Evolutionary conservation across 2,797 vertebrate genomes (phyloP).

Genomic region (Botia almorhae): DNA sequence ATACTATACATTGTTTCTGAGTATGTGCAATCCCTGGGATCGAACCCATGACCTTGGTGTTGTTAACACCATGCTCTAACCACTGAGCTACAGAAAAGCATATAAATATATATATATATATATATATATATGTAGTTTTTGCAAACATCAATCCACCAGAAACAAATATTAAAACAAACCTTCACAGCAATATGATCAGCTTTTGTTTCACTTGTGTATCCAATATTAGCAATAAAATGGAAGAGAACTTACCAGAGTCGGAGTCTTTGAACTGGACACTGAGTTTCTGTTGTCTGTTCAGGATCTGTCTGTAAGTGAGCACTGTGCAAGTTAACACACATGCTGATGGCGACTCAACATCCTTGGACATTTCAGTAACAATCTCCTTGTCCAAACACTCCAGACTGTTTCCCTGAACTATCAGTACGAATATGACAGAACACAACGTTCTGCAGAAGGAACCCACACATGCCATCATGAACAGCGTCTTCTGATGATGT

Average conservation of each 20-base stretch:
- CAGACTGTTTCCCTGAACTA: slow-evolving; percentile 51
- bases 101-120: too few species aligned
- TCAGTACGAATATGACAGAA: slow-evolving; percentile 46
- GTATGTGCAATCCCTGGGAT: too few species aligned
- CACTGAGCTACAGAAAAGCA: too few species aligned
- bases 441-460: slow-evolving; percentile 59
- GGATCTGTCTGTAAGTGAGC: slow-evolving; percentile 67
- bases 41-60: too few species aligned
- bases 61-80: too few species aligned
- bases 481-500: neutral
- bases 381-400: slow-evolving; percentile 65
- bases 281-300: slow-evolving; percentile 61
- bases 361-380: slow-evolving; percentile 52
- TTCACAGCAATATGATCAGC: too few species aligned
- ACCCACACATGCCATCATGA: slow-evolving; percentile 65
- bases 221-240: neutral
- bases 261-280: slow-evolving; percentile 71
- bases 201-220: too few species aligned
- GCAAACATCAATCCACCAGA: too few species aligned
- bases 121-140: too few species aligned
- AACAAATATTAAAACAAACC: too few species aligned
- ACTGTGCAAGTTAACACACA: slow-evolving; percentile 74
- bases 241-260: slow-evolving; percentile 64
- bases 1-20: too few species aligned
- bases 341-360: slow-evolving; percentile 52